A percentile compares a stretch with the other conserved stretches of the same genome.
Conservation (phyloP, 2,797 vertebrate genomes). For the Ceyx erithaca region DNA sequence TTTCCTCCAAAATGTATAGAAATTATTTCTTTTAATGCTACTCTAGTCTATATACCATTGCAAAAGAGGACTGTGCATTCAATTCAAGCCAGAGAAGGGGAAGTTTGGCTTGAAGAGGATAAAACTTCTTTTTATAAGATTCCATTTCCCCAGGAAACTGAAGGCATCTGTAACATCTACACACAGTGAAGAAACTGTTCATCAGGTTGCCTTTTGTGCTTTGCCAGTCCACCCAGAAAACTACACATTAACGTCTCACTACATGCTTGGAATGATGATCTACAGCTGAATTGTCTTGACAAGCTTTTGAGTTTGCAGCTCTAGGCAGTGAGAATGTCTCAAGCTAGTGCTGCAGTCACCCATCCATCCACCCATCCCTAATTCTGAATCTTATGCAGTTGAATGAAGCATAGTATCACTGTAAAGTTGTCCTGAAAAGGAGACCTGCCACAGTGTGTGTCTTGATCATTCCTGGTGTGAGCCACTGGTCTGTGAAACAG, state of each 20-base stretch:
- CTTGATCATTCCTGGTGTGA: not conserved
- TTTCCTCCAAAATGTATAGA: not conserved
- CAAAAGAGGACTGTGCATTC: not conserved
- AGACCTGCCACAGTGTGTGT: not conserved
- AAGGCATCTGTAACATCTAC: not conserved
- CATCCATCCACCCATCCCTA: not conserved
- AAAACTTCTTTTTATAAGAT: not conserved
- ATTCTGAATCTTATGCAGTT: not conserved
- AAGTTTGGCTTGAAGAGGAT: not conserved
- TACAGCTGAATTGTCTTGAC: conserved; percentile 12
- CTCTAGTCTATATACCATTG: not conserved
- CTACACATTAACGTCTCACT: not conserved
- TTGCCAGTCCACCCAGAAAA: conserved; percentile 33
- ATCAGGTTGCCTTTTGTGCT: not conserved
- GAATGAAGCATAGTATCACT: not conserved
- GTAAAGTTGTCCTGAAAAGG: conserved; percentile 7
- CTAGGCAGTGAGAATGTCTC: conserved; percentile 4
- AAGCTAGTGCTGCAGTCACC: not conserved
- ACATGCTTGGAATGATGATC: not conserved
- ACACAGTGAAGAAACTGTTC: not conserved
- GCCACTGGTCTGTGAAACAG: not conserved
- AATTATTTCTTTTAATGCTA: not conserved
- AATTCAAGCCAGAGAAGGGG: not conserved
- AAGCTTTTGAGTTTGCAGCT: conserved; percentile 34
- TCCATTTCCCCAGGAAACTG: not conserved